Evolutionary conservation across 2,113 vertebrate species (phyloP).

Genomic region (Aptenodytes forsteri): DNA sequence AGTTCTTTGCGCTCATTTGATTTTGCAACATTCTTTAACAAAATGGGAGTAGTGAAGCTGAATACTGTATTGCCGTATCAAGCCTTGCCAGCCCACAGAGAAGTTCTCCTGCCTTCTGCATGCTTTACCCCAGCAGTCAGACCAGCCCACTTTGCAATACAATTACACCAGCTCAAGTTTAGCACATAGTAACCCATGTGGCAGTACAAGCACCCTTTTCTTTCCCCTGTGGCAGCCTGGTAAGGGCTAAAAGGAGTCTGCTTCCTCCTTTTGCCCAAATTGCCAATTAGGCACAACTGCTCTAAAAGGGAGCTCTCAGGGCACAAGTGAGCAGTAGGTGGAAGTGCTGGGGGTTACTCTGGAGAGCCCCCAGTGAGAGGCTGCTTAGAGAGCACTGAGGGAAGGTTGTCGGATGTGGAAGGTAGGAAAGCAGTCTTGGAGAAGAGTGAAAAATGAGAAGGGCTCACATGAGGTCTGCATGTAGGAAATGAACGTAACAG

Average conservation of each 20-base stretch:
- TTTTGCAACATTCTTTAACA: background rate
- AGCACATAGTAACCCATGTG: fast-evolving
- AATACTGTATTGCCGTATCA: background rate
- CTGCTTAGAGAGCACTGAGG: no score
- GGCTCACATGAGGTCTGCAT: background rate
- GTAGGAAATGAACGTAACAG: background rate
- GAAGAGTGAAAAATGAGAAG: background rate
- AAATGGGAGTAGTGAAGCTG: background rate
- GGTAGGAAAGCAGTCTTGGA: background rate
- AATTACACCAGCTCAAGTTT: background rate
- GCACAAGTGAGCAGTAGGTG: fast-evolving
- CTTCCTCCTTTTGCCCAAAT: background rate
- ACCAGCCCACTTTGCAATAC: background rate
- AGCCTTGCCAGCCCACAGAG: background rate
- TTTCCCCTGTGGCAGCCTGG: background rate
- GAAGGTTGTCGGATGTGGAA: background rate
- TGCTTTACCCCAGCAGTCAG: background rate
- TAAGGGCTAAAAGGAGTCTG: background rate
- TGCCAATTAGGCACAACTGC: background rate
- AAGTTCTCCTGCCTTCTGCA: background rate
- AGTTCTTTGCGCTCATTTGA: background rate
- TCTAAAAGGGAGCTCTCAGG: background rate
- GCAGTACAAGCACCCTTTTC: background rate
- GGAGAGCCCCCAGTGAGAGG: fast-evolving
- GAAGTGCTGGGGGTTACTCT: background rate